Conservation (phyloP, 1,140 invertebrate species). For the Solenopsis fugax region DNA sequence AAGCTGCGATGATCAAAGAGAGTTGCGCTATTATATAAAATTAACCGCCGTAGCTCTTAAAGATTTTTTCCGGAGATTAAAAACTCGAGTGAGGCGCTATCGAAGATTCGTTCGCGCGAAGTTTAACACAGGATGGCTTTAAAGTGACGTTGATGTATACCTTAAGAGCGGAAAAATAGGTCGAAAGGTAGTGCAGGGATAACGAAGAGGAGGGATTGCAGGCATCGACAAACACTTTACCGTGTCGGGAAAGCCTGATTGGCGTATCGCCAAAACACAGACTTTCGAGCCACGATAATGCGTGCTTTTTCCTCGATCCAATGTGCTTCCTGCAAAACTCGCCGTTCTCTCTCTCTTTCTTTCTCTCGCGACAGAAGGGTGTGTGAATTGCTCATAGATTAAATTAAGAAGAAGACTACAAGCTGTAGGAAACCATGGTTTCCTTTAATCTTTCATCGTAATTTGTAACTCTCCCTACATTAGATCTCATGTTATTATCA, state of each 20-base stretch:
- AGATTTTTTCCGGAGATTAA: constrained; percentile 55
- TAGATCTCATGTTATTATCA: not conserved
- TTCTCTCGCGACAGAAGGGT: not conserved
- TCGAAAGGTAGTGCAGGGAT: constrained; percentile 49
- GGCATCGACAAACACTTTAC: constrained; percentile 58
- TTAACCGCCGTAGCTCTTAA: constrained; percentile 27
- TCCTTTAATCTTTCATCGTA: not conserved
- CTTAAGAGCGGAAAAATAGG: constrained; percentile 56
- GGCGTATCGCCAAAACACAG: constrained; percentile 60
- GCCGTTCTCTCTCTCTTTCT: not conserved
- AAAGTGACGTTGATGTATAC: constrained; percentile 46
- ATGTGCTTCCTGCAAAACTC: constrained; percentile 1
- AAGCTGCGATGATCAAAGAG: constrained; percentile 45
- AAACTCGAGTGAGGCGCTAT: constrained; percentile 41
- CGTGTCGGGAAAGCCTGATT: constrained; percentile 40
- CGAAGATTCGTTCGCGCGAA: constrained; percentile 50
- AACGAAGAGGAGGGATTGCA: constrained; percentile 40
- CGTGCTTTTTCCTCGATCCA: constrained; percentile 31
- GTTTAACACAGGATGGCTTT: constrained; percentile 43
- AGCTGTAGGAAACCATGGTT: not conserved
- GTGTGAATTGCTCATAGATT: constrained; percentile 1
- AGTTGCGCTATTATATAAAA: constrained; percentile 44
- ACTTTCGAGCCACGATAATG: constrained; percentile 44
- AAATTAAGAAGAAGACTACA: constrained; percentile 19
- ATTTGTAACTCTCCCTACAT: not conserved